phyloP scores from a whole-genome alignment of 2,797 vertebrate genomes.

The Urosaurus nigricauda region DNA sequence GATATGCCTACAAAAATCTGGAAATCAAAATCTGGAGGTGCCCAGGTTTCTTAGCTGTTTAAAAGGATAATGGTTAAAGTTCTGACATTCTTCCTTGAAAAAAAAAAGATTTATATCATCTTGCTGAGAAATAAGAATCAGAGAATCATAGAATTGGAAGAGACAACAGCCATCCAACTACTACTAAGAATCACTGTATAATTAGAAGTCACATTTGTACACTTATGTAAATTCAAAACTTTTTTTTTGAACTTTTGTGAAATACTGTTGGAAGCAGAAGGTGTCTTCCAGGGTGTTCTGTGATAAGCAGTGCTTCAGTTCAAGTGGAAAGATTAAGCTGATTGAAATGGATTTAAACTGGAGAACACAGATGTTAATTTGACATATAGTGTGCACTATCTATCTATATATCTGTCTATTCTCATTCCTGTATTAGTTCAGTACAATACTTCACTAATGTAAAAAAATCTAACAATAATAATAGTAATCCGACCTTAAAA shows the following conservation, averaged over 20 bases:
- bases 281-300: background rate
- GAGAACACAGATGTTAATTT: background rate
- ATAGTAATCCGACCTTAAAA: background rate
- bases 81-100: background rate
- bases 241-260: constrained; percentile 2
- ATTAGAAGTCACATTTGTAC: background rate
- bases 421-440: too few relatives aligned
- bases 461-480: background rate
- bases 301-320: background rate
- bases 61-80: background rate
- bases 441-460: background rate
- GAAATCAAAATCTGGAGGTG: background rate
- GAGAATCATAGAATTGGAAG: too few relatives aligned
- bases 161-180: too few relatives aligned
- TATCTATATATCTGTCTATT: too few relatives aligned
- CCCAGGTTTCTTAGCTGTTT: background rate
- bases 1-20: background rate
- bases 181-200: background rate
- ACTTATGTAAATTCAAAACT: background rate
- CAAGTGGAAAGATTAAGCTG: background rate
- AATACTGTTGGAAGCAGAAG: background rate
- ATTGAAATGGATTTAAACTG: constrained; percentile 14
- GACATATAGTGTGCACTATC: too few relatives aligned
- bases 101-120: too few relatives aligned
- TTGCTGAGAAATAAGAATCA: too few relatives aligned